A percentile compares a stretch with the other conserved stretches of the same genome.
phyloP scores from a whole-genome alignment of 2,797 vertebrate genomes.

The Sparidentex hasta region DNA sequence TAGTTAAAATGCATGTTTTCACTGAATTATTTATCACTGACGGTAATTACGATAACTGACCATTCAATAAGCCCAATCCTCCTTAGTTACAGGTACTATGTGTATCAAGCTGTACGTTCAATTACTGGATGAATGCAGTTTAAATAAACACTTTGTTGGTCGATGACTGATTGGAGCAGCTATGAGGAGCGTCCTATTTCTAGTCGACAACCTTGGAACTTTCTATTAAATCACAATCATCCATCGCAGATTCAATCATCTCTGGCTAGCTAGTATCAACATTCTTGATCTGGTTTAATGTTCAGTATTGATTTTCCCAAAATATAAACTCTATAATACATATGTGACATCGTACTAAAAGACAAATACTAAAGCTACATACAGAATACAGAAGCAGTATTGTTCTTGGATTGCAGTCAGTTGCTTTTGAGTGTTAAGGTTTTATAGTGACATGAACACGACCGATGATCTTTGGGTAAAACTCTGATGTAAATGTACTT shows the following conservation, averaged over 20 bases:
- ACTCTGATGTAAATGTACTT: not conserved
- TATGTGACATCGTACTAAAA: not conserved
- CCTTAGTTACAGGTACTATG: not conserved
- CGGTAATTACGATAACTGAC: too few relatives aligned
- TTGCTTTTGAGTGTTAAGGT: not conserved
- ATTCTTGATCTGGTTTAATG: not conserved
- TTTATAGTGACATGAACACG: too few relatives aligned
- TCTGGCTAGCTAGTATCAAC: not conserved
- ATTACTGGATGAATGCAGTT: not conserved
- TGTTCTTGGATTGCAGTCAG: not conserved
- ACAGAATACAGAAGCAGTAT: not conserved
- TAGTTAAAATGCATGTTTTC: not conserved
- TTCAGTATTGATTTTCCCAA: not conserved
- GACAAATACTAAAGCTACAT: not conserved
- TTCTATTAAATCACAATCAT: not conserved
- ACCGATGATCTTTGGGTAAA: not conserved
- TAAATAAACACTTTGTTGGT: not conserved
- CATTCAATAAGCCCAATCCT: too few relatives aligned
- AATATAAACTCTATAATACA: not conserved
- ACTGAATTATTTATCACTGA: not conserved
- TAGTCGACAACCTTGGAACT: accelerated
- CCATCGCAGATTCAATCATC: not conserved
- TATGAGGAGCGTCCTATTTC: not conserved
- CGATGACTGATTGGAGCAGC: not conserved
- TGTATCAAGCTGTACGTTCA: not conserved